Conservation (phyloP, 2,797 vertebrate species). For the Moxostoma hubbsi region DNA sequence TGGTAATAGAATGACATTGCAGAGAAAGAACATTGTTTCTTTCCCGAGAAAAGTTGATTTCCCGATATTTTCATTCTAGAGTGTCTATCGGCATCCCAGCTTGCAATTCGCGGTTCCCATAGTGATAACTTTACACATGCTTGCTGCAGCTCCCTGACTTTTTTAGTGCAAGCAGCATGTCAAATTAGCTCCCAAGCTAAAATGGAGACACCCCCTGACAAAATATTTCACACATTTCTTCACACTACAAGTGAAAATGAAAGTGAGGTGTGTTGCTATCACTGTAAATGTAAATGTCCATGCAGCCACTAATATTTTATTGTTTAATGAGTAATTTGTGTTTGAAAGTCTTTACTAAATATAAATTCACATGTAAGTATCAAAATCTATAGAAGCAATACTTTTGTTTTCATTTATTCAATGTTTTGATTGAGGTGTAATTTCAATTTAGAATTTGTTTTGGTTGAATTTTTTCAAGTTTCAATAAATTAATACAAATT, state of each 20-base stretch:
- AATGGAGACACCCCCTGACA: slow-evolving; percentile 1
- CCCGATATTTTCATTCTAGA: slow-evolving; percentile 7
- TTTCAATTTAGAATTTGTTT: too few relatives aligned
- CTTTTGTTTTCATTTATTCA: neutral
- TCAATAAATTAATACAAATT: too few relatives aligned
- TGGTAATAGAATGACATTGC: neutral
- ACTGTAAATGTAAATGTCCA: neutral
- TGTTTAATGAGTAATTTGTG: neutral
- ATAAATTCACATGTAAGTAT: neutral
- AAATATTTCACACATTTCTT: neutral
- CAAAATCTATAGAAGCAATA: neutral
- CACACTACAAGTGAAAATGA: neutral
- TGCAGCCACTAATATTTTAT: too few relatives aligned
- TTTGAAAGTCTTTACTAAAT: neutral
- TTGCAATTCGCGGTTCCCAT: slow-evolving; percentile 14
- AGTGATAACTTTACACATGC: slow-evolving; percentile 26
- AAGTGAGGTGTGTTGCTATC: slow-evolving; percentile 11
- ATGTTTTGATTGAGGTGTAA: too few relatives aligned
- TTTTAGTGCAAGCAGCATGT: slow-evolving; percentile 3
- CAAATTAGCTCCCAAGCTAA: slow-evolving; percentile 26
- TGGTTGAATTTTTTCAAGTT: too few relatives aligned
- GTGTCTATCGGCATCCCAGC: neutral
- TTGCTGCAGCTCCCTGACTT: slow-evolving; percentile 15
- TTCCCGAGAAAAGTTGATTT: neutral
- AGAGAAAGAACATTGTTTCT: neutral